A percentile compares a stretch with the other conserved stretches of the same genome.
Conservation (phyloP, 2,888 invertebrate genomes). For the Uropetala carovei region DNA sequence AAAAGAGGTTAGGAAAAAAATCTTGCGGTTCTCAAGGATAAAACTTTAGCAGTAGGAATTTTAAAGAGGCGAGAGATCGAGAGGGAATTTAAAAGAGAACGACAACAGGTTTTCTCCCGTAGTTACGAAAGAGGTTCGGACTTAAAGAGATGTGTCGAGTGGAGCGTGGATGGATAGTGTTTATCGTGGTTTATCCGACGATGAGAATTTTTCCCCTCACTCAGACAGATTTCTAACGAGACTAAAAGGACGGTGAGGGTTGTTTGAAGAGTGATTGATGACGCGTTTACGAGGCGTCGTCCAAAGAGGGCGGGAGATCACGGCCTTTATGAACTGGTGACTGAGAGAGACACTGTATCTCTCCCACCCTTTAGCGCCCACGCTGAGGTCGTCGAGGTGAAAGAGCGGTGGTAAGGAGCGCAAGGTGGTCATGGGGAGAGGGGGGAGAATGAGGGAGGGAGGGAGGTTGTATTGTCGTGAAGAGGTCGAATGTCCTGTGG, state of each 20-base stretch:
- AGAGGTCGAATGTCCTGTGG: slow-evolving; percentile 19
- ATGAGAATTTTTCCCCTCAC: too few relatives aligned
- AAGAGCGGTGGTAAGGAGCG: background rate
- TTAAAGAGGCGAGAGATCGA: background rate
- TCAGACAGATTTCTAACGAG: too few relatives aligned
- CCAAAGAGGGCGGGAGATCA: background rate
- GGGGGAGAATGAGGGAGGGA: background rate
- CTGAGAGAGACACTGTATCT: background rate
- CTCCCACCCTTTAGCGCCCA: background rate
- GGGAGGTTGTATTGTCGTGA: background rate
- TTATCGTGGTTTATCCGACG: too few relatives aligned
- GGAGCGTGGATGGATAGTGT: too few relatives aligned
- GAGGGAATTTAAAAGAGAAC: background rate
- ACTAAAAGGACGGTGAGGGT: background rate
- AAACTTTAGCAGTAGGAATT: background rate
- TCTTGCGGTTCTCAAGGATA: background rate
- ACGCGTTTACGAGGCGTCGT: background rate
- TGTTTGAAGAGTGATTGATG: background rate
- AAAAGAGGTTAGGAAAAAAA: background rate
- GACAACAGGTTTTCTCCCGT: background rate
- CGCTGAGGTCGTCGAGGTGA: background rate
- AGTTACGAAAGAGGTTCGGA: background rate
- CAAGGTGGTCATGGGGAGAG: background rate
- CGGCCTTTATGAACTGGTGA: background rate
- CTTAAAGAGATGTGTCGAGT: background rate